Percentiles rank a stretch among this genome's conserved stretches.
phyloP scores from a whole-genome alignment of 2,888 invertebrate genomes.

The Drosophila parthenogenetica region DNA sequence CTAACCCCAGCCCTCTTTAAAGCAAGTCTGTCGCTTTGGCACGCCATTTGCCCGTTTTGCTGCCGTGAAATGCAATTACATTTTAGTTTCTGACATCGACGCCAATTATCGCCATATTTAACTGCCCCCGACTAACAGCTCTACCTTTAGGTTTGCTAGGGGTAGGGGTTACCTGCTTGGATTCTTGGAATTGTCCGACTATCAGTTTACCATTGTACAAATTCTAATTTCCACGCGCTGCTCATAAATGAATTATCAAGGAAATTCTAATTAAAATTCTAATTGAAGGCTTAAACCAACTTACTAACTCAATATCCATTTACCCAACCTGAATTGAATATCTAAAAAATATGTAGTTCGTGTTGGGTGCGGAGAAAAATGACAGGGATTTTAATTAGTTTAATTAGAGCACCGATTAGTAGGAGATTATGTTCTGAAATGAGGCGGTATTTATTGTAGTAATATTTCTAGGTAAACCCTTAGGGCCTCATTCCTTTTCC shows the following conservation, averaged over 20 bases:
- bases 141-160: not conserved
- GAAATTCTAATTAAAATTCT: constrained; percentile 32
- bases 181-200: constrained; percentile 38
- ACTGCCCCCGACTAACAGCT: constrained; percentile 19
- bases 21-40: constrained; percentile 38
- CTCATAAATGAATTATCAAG: constrained; percentile 19
- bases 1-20: constrained; percentile 1
- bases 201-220: constrained; percentile 17
- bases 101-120: constrained; percentile 61
- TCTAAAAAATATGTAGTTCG: not conserved
- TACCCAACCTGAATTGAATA: constrained; percentile 5
- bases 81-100: constrained; percentile 51
- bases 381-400: constrained; percentile 1
- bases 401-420: not conserved
- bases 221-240: constrained; percentile 19
- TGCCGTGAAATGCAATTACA: constrained; percentile 63
- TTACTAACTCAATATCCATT: constrained; percentile 32
- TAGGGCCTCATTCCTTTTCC: too few relatives aligned
- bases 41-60: constrained; percentile 61
- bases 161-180: not conserved
- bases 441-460: too few relatives aligned
- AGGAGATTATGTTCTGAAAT: too few relatives aligned
- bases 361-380: not conserved
- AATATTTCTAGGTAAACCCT: too few relatives aligned
- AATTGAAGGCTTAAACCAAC: constrained; percentile 26